Evolutionary conservation across 2,888 invertebrate genomes (phyloP).

Genomic region (Hirudinaria manillensis): DNA sequence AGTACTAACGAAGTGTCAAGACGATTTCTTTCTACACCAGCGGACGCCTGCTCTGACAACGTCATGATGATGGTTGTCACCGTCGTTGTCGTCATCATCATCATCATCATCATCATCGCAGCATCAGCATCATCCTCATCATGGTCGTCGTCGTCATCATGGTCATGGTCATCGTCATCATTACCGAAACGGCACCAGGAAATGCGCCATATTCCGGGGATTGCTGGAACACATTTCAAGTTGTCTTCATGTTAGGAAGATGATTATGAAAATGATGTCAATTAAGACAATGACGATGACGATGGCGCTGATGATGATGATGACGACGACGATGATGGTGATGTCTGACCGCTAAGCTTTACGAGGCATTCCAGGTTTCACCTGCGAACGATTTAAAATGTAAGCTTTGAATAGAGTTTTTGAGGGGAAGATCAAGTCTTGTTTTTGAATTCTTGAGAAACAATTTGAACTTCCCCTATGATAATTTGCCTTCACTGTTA

Average conservation of each 20-base stretch:
- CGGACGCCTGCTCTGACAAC: not conserved
- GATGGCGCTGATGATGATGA: constrained; percentile 13
- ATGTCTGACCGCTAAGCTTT: not conserved
- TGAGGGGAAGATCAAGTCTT: too few relatives aligned
- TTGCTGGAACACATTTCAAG: too few relatives aligned
- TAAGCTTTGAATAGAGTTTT: too few relatives aligned
- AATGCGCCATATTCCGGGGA: not conserved
- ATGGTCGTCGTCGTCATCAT: not conserved
- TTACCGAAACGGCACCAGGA: not conserved
- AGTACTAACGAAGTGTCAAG: not conserved
- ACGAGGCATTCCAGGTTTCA: too few relatives aligned
- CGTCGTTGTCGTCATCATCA: not conserved
- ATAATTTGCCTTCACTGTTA: too few relatives aligned
- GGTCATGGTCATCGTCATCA: not conserved
- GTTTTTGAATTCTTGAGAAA: too few relatives aligned
- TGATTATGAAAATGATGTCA: not conserved
- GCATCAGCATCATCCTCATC: not conserved
- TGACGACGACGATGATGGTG: not conserved
- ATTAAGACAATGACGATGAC: constrained; percentile 1
- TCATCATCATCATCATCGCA: not conserved
- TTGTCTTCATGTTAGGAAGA: not conserved
- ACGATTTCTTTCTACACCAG: not conserved
- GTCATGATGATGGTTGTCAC: not conserved
- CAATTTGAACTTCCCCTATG: too few relatives aligned
- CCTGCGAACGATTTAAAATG: too few relatives aligned